Base-by-base conservation (phyloP, 2,888 invertebrate genomes). In the Holacanthella duospinosa region DNA sequence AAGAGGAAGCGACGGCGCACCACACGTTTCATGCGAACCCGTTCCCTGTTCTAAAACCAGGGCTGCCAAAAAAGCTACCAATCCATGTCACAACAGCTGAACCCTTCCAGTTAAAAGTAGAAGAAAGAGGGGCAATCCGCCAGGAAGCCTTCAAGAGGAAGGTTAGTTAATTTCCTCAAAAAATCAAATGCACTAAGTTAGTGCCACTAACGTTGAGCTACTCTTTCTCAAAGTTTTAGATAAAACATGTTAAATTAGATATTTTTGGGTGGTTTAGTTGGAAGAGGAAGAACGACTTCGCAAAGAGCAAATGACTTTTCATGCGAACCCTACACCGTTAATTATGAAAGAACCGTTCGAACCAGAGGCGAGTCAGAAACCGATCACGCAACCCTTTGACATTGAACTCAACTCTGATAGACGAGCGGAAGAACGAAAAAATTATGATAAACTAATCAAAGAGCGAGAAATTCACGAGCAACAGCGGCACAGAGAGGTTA, bases 11-110 rank as follows among this genome's bases (percentile, higher is more conserved):
- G 65, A 84, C 81, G 71, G 82, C 84, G 75, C 80, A 82, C 0
- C 77, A 82, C 1, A 82, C 82, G 68, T 89, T 89, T 73, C 86
- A 85, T 76, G 88, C 88, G 0, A 83, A 84, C 59, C 86, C 86
- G 0, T 75, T 84, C 19, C 87, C 87, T 0, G 71, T 79, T 77
- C 71, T 82, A 73, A 74, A 82, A 76, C 75, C 78, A 63, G 77
- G 59, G 43, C 67, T 78, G 43, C 77, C 78, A 0, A 68, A 71
- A 4, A 77, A 75, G 67, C 71, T 74, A 53, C 63, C 68, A 0
- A 70, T 71, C 25, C 74, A 74, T 9, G 59, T 71, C 1, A 79
- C 79, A 0, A 70, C 68, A 53, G 73, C 73, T 0, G 74, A 75
- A 61, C 78, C 78, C 0, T 78, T 78, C 65, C 67, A 75, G 3